These are phyloP conservation scores for Hydractinia echinata DNA, from an alignment of 30 jellyfish, hydroid and myxozoan species.

Conservation along the genomic window DNA sequence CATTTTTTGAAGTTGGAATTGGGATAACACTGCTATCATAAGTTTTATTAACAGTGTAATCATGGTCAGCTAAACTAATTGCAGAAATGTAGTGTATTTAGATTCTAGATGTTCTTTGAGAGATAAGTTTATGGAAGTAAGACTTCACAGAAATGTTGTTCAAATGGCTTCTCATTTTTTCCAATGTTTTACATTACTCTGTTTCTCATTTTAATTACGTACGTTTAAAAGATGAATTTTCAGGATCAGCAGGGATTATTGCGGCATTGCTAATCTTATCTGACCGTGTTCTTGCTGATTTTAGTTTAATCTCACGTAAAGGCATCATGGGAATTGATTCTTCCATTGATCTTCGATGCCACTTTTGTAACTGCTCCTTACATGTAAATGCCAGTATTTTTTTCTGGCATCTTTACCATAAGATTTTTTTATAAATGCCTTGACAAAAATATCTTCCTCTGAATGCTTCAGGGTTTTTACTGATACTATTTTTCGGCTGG, in stretches of 20 bases:
- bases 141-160: slow-evolving; percentile 8
- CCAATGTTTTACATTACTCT: background rate
- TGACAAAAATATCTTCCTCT: too few relatives aligned
- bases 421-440: too few relatives aligned
- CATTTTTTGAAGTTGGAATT: too few relatives aligned
- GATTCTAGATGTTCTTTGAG: background rate
- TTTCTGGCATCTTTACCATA: background rate
- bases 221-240: background rate
- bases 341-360: slow-evolving; percentile 22
- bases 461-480: too few relatives aligned
- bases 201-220: background rate
- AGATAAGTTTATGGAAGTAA: background rate
- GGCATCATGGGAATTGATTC: slow-evolving; percentile 43
- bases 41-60: background rate
- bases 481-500: too few relatives aligned
- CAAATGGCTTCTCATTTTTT: slow-evolving; percentile 7
- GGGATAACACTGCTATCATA: background rate
- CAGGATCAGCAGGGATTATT: slow-evolving; percentile 21
- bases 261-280: background rate
- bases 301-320: slow-evolving; percentile 20
- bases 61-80: background rate
- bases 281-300: slow-evolving; percentile 12
- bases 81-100: background rate
- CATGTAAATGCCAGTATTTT: slow-evolving; percentile 18
- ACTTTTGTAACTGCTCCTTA: slow-evolving; percentile 23